phyloP scores from a whole-genome alignment of 2,888 invertebrate genomes.

The Cryptus viduatorius region DNA sequence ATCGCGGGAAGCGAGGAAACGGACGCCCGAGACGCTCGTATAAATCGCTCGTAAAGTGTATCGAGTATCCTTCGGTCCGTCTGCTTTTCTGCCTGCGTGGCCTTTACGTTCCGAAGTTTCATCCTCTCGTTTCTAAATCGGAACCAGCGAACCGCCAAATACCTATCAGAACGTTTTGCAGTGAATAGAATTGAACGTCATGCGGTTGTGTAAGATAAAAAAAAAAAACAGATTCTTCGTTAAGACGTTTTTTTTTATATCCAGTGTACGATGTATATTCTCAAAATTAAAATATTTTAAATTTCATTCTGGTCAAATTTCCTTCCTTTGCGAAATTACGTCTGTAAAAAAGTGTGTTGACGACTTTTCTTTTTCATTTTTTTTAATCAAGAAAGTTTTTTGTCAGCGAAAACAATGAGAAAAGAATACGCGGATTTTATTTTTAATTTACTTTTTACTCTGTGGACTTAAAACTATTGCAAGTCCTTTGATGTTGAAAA shows the following conservation, averaged over 20 bases:
- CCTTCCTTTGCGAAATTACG: neutral
- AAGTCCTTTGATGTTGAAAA: neutral
- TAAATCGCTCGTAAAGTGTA: conserved; percentile 65
- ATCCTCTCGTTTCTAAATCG: conserved; percentile 47
- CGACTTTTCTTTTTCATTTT: neutral
- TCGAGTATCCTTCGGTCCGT: conserved; percentile 49
- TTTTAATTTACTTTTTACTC: too few species aligned
- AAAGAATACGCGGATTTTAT: neutral
- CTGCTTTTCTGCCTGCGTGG: conserved; percentile 38
- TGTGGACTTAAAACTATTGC: neutral
- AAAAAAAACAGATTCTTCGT: neutral
- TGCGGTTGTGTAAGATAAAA: neutral
- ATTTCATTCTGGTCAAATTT: neutral
- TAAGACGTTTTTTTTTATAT: neutral
- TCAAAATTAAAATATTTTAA: neutral
- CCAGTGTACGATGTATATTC: too few species aligned
- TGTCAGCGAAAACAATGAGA: neutral
- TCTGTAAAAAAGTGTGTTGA: neutral
- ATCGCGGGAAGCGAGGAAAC: conserved; percentile 34
- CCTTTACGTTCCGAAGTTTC: conserved; percentile 47
- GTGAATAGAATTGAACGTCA: neutral
- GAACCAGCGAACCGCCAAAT: conserved; percentile 30
- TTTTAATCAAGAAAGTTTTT: neutral
- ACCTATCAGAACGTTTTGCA: conserved; percentile 12
- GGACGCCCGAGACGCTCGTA: conserved; percentile 62